Conservation (phyloP, 2,113 vertebrate genomes). For the Piprites chloris region DNA sequence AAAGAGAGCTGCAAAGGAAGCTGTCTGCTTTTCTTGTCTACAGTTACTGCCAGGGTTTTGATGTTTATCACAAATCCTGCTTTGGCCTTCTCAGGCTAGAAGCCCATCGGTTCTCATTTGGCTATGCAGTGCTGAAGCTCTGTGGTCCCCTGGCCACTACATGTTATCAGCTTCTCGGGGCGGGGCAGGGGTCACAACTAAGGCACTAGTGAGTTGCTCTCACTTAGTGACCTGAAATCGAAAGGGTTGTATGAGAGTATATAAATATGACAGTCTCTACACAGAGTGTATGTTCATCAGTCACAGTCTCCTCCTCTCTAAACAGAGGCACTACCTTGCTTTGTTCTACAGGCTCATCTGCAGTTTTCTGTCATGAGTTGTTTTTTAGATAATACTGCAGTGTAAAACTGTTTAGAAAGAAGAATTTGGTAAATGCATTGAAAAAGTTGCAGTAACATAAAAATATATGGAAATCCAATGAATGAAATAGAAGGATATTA, state of each 20-base stretch:
- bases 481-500: neutral
- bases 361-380: neutral
- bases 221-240: neutral
- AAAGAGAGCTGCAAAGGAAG: neutral
- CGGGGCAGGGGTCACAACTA: neutral
- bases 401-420: neutral
- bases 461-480: neutral
- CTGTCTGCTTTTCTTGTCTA: neutral
- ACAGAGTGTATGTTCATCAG: neutral
- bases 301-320: neutral
- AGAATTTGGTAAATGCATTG: neutral
- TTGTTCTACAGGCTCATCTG: neutral
- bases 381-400: neutral
- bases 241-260: neutral
- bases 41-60: neutral
- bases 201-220: neutral
- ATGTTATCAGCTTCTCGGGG: accelerated
- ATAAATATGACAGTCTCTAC: neutral
- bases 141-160: neutral
- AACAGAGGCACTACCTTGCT: neutral
- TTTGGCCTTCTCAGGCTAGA: neutral
- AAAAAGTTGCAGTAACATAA: neutral
- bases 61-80: neutral
- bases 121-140: neutral
- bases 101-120: neutral